phyloP scores from a whole-genome alignment of 2,113 vertebrate genomes.

The Clarias batrachus region DNA sequence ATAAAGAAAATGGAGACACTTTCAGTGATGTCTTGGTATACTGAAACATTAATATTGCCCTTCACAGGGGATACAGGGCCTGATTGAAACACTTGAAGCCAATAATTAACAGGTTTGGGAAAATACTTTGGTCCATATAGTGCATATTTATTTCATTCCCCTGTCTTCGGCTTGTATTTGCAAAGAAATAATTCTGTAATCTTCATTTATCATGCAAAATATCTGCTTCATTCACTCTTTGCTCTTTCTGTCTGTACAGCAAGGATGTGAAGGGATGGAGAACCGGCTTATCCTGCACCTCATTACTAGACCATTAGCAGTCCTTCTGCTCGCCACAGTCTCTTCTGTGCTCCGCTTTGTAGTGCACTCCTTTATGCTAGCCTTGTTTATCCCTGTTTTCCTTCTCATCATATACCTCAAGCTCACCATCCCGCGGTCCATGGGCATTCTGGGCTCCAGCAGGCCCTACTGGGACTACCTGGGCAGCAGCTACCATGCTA shows the following conservation, averaged over 20 bases:
- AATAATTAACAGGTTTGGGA: no score
- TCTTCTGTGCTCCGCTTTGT: slow-evolving; percentile 81
- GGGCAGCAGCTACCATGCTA: slow-evolving; percentile 69
- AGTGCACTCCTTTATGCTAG: slow-evolving; percentile 82
- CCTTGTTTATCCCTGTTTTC: slow-evolving; percentile 80
- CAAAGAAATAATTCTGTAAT: background rate
- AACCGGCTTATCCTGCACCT: slow-evolving; percentile 84
- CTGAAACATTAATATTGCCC: no score
- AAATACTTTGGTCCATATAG: no score
- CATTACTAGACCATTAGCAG: slow-evolving; percentile 78
- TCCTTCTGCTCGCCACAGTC: slow-evolving; percentile 75
- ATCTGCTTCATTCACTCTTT: background rate
- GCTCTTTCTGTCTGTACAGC: slow-evolving; percentile 65
- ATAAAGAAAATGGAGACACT: no score
- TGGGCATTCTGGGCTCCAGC: slow-evolving; percentile 72
- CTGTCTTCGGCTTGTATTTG: background rate
- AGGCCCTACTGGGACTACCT: slow-evolving; percentile 77
- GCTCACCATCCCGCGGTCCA: slow-evolving; percentile 78
- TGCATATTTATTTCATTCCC: background rate
- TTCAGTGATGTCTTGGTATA: no score
- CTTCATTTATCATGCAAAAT: background rate
- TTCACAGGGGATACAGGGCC: no score
- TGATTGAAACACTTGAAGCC: no score
- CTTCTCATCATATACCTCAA: slow-evolving; percentile 79
- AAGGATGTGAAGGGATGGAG: slow-evolving; percentile 81